phyloP scores from a whole-genome alignment of 1,140 invertebrate species.

The Epicauta chinensis region DNA sequence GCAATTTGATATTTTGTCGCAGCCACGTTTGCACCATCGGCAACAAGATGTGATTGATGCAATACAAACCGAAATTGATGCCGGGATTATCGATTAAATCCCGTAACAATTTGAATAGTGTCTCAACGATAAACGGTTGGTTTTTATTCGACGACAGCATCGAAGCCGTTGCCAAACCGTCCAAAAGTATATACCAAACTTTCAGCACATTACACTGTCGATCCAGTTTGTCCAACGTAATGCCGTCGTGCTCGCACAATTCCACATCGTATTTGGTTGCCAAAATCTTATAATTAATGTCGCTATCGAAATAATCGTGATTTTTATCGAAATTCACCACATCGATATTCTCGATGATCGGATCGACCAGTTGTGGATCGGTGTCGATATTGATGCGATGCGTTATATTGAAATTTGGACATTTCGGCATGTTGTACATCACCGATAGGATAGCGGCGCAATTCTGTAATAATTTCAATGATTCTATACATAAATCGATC shows the following conservation, averaged over 20 bases:
- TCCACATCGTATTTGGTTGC: conserved; percentile 50
- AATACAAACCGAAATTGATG: conserved; percentile 79
- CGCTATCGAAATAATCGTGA: conserved; percentile 44
- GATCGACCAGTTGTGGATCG: conserved; percentile 72
- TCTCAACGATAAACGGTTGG: conserved; percentile 81
- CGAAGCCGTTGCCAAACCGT: conserved; percentile 77
- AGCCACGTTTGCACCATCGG: conserved; percentile 89
- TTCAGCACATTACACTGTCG: conserved; percentile 78
- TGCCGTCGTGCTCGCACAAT: conserved; percentile 50
- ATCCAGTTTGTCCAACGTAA: conserved; percentile 64
- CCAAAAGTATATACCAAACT: conserved; percentile 87
- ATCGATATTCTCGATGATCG: conserved; percentile 72
- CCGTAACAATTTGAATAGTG: conserved; percentile 74
- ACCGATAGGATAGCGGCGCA: conserved; percentile 81
- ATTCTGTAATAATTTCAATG: conserved; percentile 76
- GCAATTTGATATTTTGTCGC: conserved; percentile 59
- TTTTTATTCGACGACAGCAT: conserved; percentile 75
- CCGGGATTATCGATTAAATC: conserved; percentile 71
- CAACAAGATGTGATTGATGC: conserved; percentile 81
- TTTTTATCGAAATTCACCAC: conserved; percentile 52
- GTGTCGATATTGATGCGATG: conserved; percentile 78
- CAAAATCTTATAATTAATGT: conserved; percentile 56
- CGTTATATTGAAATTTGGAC: conserved; percentile 85
- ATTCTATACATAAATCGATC: conserved; percentile 73
- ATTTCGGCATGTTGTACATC: conserved; percentile 93